These are phyloP conservation scores for Cephalopterus ornatus DNA, from an alignment of 2,113 vertebrate genomes.

Conservation along the genomic window DNA sequence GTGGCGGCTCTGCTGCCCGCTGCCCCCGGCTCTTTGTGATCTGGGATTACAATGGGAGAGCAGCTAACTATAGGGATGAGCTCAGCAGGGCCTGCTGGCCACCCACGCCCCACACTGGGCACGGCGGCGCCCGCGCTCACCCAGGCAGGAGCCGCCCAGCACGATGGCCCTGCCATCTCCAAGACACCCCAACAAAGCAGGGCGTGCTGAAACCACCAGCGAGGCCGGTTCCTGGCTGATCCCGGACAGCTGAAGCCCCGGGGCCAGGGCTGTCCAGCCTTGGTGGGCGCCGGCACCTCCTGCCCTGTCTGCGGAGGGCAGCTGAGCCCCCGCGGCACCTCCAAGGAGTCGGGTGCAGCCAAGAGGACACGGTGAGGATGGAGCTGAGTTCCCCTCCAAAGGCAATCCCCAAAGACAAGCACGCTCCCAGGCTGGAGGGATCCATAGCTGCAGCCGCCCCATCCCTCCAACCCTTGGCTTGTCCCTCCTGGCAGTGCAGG, in stretches of 20 bases:
- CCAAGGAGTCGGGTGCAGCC: neutral
- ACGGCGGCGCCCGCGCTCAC: neutral
- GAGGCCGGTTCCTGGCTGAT: neutral
- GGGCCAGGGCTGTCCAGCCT: neutral
- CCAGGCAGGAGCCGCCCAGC: neutral
- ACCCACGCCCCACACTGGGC: neutral
- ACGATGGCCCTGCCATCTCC: rapidly evolving
- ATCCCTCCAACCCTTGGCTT: rapidly evolving
- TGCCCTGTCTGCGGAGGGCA: neutral
- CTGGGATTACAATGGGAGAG: constrained; percentile 68
- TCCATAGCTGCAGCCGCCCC: rapidly evolving
- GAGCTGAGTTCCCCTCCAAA: neutral
- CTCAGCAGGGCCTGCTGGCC: constrained; percentile 2
- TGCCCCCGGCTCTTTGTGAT: constrained; percentile 62
- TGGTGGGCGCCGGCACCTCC: neutral
- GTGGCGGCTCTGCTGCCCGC: neutral
- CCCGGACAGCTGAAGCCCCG: constrained; percentile 5
- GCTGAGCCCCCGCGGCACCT: neutral
- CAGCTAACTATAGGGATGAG: constrained; percentile 70
- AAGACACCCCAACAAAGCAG: neutral
- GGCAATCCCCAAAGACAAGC: neutral
- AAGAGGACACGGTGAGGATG: rapidly evolving
- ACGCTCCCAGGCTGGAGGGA: neutral
- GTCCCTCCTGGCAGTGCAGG: neutral
- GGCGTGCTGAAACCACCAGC: neutral